phyloP scores from a whole-genome alignment of 2,113 vertebrate genomes.

The Neotoma lepida region DNA sequence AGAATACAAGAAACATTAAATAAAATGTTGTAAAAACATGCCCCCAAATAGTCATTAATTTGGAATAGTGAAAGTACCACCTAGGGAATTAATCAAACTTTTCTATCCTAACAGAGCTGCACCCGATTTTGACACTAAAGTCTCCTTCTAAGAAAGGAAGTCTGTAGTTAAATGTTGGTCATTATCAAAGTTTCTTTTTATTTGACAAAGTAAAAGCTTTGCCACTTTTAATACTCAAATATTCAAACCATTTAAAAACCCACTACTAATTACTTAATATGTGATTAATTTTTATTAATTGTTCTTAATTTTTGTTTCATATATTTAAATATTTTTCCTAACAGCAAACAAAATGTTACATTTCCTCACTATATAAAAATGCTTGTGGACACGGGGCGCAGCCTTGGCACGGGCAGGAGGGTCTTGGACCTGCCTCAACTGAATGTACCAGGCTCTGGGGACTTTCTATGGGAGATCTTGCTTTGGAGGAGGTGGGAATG shows the following conservation, averaged over 20 bases:
- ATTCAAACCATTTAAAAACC: background rate
- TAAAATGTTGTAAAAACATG: background rate
- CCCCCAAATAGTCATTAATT: background rate
- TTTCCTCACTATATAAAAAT: background rate
- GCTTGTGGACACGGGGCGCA: too few relatives aligned
- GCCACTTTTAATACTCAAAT: background rate
- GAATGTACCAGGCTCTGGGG: too few relatives aligned
- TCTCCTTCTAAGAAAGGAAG: background rate
- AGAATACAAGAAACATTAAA: background rate
- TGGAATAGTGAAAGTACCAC: background rate
- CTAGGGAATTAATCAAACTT: background rate
- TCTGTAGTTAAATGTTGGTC: background rate
- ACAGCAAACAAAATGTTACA: background rate
- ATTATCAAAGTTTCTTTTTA: background rate
- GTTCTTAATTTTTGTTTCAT: background rate
- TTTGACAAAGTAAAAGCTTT: background rate
- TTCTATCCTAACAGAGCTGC: background rate
- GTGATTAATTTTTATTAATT: background rate
- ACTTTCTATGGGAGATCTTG: too few relatives aligned
- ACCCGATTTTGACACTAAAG: background rate
- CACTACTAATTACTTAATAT: background rate
- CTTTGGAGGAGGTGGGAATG: too few relatives aligned
- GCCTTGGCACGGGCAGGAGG: too few relatives aligned
- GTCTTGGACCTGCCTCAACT: too few relatives aligned
- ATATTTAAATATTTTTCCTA: background rate